Evolutionary conservation across 2,797 vertebrate genomes (phyloP), one percentile per base, ranked within the genome.

Genomic region (Lacerta bilineata): DNA sequence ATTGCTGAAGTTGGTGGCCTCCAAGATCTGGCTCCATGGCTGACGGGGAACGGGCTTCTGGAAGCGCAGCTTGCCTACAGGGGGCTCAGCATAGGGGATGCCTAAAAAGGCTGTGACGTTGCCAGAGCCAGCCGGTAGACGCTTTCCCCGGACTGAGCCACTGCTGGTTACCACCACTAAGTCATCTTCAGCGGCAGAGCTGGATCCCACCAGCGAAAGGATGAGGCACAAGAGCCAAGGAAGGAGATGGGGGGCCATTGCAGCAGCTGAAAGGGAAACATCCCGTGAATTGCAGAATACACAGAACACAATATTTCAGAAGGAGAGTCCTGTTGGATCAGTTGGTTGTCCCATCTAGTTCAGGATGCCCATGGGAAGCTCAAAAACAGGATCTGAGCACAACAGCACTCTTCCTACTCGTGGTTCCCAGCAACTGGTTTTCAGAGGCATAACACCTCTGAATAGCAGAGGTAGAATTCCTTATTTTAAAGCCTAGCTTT

Each of bases 21-120:
- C 89, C 90, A 66, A 92, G 61, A 97, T 64, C 87, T 89, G 88
- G 46, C 50, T 71, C 92, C 89, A 90, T 84, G 86, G 83, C 88
- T 86, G 27, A 86, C 66, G 86, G 87, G 93, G 92, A 86, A 93
- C 69, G 83, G 88, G 92, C 90, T 93, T 92, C 85, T 88, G 93
- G 93, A 92, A 93, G 92, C 92, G 93, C 88, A 87, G 88, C 89
- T 93, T 95, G 92, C 94, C 94, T 92, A 95, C 88, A 91, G 85
- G 87, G 89, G 89, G 88, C 1, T 4, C 89, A 84, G 89, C 61
- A 83, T 78, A 87, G 90, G 81, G 82, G 87, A 84, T 27, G 72
- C 68, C 85, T 46, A 55, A 20, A 74, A 55, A 84, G n/a, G 83
- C 69, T 6, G 27, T 36, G 46, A 84, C 83, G 5, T 11, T 33